Evolutionary conservation across 1,140 invertebrate species (phyloP).

Genomic region (Carposina sasakii): DNA sequence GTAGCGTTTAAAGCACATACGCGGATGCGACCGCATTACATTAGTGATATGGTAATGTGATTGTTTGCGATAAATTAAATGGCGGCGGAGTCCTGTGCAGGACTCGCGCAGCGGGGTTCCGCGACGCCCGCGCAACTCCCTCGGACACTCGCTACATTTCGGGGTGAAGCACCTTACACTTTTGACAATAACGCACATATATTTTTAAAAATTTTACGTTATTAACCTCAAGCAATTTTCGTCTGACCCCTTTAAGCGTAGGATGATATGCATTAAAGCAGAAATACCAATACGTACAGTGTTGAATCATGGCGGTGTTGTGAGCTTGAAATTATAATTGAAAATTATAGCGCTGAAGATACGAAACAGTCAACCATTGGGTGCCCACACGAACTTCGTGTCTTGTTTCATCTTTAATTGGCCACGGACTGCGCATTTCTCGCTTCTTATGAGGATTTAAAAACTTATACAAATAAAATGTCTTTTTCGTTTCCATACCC

Average conservation of each 20-base stretch:
- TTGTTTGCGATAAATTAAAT: conserved; percentile 70
- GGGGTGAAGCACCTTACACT: conserved; percentile 55
- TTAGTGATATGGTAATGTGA: conserved; percentile 71
- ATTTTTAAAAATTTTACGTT: conserved; percentile 12
- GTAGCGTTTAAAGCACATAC: conserved; percentile 62
- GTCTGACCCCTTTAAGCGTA: conserved; percentile 10
- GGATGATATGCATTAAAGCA: conserved; percentile 8
- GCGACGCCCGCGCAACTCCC: conserved; percentile 44
- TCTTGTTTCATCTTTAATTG: conserved; percentile 45
- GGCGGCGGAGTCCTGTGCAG: conserved; percentile 38
- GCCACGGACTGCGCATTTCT: conserved; percentile 44
- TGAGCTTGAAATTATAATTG: conserved; percentile 19
- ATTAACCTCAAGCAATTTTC: conserved; percentile 11
- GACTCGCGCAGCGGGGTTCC: conserved; percentile 49
- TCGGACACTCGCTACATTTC: conserved; percentile 17
- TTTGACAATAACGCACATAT: conserved; percentile 42
- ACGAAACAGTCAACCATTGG: conserved; percentile 35
- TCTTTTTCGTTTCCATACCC: conserved; percentile 22
- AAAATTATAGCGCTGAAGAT: conserved; percentile 37
- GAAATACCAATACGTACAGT: conserved; percentile 22
- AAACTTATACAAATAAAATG: too few species aligned
- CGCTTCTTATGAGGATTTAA: too few species aligned
- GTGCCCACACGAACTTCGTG: conserved; percentile 41
- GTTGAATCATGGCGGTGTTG: too few species aligned
- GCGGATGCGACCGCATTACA: conserved; percentile 56